Percentiles rank a stretch among this genome's conserved stretches.
These are phyloP conservation scores for Sinocyclocheilus anshuiensis DNA, from an alignment of 2,113 vertebrate genomes.

Conservation along the genomic window DNA sequence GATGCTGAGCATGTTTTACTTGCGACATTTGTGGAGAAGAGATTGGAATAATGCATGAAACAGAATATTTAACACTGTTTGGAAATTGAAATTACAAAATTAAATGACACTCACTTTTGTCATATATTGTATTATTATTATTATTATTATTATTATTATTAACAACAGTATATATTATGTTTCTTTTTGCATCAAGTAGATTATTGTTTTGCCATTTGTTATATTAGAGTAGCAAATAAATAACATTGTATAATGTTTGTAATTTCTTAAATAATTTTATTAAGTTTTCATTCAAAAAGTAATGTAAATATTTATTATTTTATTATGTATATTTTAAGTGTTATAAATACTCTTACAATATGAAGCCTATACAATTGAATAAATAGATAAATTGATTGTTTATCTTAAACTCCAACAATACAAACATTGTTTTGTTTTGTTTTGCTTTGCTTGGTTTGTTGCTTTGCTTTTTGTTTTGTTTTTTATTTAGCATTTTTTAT, in stretches of 20 bases:
- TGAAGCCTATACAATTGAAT: background rate
- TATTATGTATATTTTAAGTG: background rate
- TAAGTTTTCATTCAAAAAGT: background rate
- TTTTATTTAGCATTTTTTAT: no score
- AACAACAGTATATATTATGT: background rate
- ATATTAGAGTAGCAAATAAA: background rate
- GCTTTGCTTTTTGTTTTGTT: background rate
- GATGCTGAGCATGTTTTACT: background rate
- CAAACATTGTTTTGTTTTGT: no score
- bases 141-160: background rate
- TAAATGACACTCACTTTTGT: background rate
- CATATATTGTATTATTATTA: background rate
- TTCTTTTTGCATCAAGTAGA: background rate
- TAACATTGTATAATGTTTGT: background rate
- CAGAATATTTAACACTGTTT: background rate
- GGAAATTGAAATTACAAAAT: background rate
- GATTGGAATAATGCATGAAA: background rate
- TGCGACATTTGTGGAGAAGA: background rate
- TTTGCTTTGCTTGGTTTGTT: no score
- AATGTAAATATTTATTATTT: background rate
- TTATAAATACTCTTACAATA: background rate
- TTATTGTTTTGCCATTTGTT: background rate
- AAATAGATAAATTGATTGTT: no score
- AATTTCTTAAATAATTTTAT: background rate
- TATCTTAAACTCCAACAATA: background rate